Evolutionary conservation across 2,888 invertebrate species (phyloP).

Genomic region (Zootermopsis nevadensis): DNA sequence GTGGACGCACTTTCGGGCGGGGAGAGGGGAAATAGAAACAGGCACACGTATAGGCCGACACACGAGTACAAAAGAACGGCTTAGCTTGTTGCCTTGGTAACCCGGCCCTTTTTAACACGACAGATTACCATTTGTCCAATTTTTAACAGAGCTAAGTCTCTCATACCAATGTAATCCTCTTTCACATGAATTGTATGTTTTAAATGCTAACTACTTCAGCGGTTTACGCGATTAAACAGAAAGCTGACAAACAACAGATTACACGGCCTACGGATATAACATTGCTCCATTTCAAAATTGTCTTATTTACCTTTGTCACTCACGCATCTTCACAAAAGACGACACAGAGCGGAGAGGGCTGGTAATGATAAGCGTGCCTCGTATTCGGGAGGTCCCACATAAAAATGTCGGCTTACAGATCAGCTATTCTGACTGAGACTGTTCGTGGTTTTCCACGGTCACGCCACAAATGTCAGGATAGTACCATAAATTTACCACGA

Average conservation of each 20-base stretch:
- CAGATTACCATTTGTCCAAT: slow-evolving; percentile 20
- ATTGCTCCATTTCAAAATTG: background rate
- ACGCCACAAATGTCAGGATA: no score
- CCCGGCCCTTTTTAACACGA: background rate
- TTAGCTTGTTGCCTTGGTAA: slow-evolving; percentile 30
- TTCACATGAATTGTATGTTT: slow-evolving; percentile 3
- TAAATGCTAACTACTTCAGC: slow-evolving; percentile 21
- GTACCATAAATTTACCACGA: no score
- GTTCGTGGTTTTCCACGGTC: no score
- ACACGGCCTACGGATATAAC: background rate
- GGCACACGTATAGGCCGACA: slow-evolving; percentile 8
- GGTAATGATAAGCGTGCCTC: no score
- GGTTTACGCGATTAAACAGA: slow-evolving; percentile 29
- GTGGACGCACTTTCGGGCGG: background rate
- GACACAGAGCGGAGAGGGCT: no score
- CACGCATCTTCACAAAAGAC: background rate
- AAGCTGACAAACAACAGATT: slow-evolving; percentile 12
- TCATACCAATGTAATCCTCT: slow-evolving; percentile 5
- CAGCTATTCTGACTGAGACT: no score
- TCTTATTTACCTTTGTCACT: background rate
- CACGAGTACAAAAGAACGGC: slow-evolving; percentile 10
- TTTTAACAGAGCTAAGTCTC: slow-evolving; percentile 30
- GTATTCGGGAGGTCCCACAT: no score
- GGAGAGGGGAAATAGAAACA: slow-evolving; percentile 6
- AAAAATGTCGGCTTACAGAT: no score